A percentile compares a stretch with the other conserved stretches of the same genome.
Evolutionary conservation across 1,140 invertebrate genomes (phyloP).

Genomic region (Wasmannia auropunctata): DNA sequence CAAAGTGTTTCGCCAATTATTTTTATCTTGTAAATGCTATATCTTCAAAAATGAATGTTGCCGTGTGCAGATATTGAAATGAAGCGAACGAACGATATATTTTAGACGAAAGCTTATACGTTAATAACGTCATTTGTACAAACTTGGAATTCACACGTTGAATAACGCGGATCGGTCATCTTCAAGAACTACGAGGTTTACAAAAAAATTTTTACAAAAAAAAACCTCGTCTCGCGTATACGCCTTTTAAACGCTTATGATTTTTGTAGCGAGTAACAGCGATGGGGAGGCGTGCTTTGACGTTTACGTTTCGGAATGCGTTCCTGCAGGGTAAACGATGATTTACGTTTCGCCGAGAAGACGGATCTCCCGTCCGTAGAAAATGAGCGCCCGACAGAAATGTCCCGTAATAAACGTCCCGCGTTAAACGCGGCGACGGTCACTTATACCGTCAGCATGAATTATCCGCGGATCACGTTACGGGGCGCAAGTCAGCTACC

Average conservation of each 20-base stretch:
- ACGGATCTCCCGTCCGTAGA: constrained; percentile 42
- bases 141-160: neutral
- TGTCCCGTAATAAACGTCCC: constrained; percentile 63
- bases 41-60: neutral
- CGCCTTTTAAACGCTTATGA: neutral
- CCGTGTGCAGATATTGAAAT: neutral
- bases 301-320: constrained; percentile 33
- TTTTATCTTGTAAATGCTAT: neutral
- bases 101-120: too few relatives aligned
- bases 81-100: neutral
- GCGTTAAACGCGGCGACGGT: constrained; percentile 59
- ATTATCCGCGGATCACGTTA: constrained; percentile 61
- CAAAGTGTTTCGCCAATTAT: neutral
- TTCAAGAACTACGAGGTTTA: neutral
- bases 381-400: constrained; percentile 52
- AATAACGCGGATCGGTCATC: neutral
- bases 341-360: constrained; percentile 48
- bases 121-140: neutral
- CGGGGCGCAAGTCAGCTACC: constrained; percentile 60
- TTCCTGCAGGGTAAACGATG: constrained; percentile 33
- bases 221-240: too few relatives aligned
- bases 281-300: neutral
- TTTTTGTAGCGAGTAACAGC: constrained; percentile 1
- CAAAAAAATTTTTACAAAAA: too few relatives aligned
- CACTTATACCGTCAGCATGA: constrained; percentile 51